Evolutionary conservation across 2,797 vertebrate genomes (phyloP).

Genomic region (Melanotaenia pygmaea): DNA sequence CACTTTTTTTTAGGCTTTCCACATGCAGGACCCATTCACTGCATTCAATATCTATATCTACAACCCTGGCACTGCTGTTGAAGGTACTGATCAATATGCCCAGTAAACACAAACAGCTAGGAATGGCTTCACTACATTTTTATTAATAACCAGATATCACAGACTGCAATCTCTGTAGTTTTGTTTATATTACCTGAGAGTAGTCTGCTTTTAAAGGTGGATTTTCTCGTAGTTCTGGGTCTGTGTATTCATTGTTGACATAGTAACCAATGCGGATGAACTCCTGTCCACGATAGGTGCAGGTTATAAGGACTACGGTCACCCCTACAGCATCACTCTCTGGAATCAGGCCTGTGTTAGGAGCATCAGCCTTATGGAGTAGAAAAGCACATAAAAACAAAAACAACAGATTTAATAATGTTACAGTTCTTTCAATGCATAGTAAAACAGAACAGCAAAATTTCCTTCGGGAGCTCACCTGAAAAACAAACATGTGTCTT

Average conservation of each 20-base stretch:
- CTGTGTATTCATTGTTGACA: conserved; percentile 91
- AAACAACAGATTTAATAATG: background rate
- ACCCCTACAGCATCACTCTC: conserved; percentile 90
- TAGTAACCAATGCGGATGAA: conserved; percentile 93
- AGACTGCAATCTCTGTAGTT: background rate
- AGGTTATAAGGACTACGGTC: conserved; percentile 90
- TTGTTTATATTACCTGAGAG: conserved; percentile 78
- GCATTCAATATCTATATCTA: background rate
- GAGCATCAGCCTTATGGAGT: conserved; percentile 84
- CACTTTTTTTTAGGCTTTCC: background rate
- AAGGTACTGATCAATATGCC: no score
- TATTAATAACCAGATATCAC: background rate
- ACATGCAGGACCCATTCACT: background rate
- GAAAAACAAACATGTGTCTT: conserved; percentile 93
- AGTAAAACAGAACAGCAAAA: background rate
- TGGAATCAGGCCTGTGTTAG: conserved; percentile 87
- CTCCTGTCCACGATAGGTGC: conserved; percentile 89
- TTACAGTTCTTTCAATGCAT: background rate
- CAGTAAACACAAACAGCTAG: background rate
- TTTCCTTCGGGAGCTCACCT: conserved; percentile 72
- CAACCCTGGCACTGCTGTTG: no score
- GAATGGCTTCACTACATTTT: background rate
- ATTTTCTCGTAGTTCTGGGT: conserved; percentile 87
- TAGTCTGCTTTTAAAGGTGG: conserved; percentile 88
- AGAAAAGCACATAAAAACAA: background rate